Percentiles rank a stretch among this genome's conserved stretches.
phyloP scores from a whole-genome alignment of 2,797 vertebrate species.

The Heterohyrax brucei region DNA sequence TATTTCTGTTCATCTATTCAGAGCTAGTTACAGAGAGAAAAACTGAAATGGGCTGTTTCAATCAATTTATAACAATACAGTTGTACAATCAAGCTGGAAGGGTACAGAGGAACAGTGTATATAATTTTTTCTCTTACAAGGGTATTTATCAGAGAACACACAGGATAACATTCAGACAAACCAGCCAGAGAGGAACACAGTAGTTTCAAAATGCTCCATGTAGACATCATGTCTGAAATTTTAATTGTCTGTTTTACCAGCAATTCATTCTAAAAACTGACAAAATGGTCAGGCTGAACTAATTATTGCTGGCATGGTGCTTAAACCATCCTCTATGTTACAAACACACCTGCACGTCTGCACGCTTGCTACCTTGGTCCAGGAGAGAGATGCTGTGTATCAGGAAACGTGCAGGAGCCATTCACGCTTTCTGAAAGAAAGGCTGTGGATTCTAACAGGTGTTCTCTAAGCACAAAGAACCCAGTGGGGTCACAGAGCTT shows the following conservation, averaged over 20 bases:
- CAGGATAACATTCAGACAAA: slow-evolving; percentile 72
- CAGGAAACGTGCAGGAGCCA: slow-evolving; percentile 34
- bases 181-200: slow-evolving; percentile 42
- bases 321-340: slow-evolving; percentile 49
- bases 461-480: slow-evolving; percentile 60
- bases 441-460: slow-evolving; percentile 50
- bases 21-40: slow-evolving; percentile 64
- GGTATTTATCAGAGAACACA: slow-evolving; percentile 53
- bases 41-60: slow-evolving; percentile 71
- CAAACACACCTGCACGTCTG: background rate
- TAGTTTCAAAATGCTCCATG: slow-evolving; percentile 51
- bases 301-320: slow-evolving; percentile 26
- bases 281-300: slow-evolving; percentile 54
- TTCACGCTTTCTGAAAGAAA: slow-evolving; percentile 45
- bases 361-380: no score
- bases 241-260: slow-evolving; percentile 62
- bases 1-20: slow-evolving; percentile 86
- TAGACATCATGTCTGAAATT: slow-evolving; percentile 29
- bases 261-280: slow-evolving; percentile 71
- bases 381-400: slow-evolving; percentile 22
- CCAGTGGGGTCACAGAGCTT: background rate
- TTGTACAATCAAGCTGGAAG: slow-evolving; percentile 74
- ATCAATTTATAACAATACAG: slow-evolving; percentile 82
- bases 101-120: slow-evolving; percentile 73
- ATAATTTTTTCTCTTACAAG: slow-evolving; percentile 75